Base-by-base conservation (phyloP, 2,797 vertebrate genomes). In the Paedocypris micromegethes region DNA sequence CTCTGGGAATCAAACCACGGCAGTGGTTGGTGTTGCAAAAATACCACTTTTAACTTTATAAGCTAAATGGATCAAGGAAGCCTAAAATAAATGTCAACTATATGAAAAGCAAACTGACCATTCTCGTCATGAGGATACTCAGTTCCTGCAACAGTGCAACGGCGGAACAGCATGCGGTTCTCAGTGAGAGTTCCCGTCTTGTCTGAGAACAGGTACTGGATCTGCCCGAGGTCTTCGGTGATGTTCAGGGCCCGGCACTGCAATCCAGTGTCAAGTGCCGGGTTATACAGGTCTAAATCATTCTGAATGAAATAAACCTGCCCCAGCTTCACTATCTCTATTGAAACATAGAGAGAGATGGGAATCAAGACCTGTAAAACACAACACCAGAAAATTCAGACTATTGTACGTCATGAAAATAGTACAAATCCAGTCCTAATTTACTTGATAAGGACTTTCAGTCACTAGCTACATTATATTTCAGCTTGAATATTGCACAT, bases 111-210 rank as follows among this genome's bases (percentile, higher is more conserved):
- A 9, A 40, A 76, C 88, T 86, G 81, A 98, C 96, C 93, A 40
- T 98, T 97, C 70, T 95, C 94, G 55, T 89, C 75, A 57, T 98
- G 96, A 70, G 93, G 91, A 72, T 98, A 98, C 57, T 98, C 95
- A 1, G 88, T 85, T 7, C 95, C 96, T 3, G 88, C 92, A 62
- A 99, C 90, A 62, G 90, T 96, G 80, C 96, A 99, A 42, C 94
- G 91, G 41, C 90, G 86, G 77, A 99, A 99, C 80, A 96, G 91
- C 96, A 98, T 99, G 81, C 95, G 96, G 82, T 99, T 99, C 81
- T 98, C 95, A 0, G 96, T 99, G 53, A 98, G 91, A 0, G 96
- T 99, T 78, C 96, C 96, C 0, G 96, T 99, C 82, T 99, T 99
- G 81, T 99, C 96, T 0, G 95, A 97, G 82, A 99, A 98, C 69